Conservation (phyloP, 1,140 invertebrate species). For the Leptopilina boulardi region DNA sequence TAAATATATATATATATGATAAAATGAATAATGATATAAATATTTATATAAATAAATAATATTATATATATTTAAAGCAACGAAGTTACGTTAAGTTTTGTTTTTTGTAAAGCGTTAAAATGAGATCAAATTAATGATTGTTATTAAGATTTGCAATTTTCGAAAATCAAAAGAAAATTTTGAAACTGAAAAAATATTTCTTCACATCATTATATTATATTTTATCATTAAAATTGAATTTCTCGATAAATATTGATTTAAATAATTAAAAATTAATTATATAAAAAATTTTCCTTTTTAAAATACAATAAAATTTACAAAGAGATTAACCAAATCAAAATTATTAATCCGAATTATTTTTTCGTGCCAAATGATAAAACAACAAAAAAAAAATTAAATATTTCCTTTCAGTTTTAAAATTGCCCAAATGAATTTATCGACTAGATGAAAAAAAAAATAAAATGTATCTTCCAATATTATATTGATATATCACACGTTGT, state of each 20-base stretch:
- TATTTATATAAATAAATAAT: neutral
- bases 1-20: too few species aligned
- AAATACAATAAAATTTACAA: neutral
- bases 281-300: too few species aligned
- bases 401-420: slow-evolving; percentile 4
- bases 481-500: slow-evolving; percentile 25
- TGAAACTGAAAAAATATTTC: slow-evolving; percentile 28
- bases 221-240: too few species aligned
- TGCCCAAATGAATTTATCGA: neutral
- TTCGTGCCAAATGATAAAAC: neutral
- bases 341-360: neutral
- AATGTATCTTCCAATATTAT: slow-evolving; percentile 27
- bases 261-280: too few species aligned
- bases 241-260: too few species aligned
- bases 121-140: slow-evolving; percentile 16
- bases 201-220: too few species aligned
- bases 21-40: too few species aligned
- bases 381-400: too few species aligned
- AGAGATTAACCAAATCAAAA: slow-evolving; percentile 1
- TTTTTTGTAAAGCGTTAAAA: slow-evolving; percentile 27
- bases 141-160: neutral
- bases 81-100: slow-evolving; percentile 30
- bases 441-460: slow-evolving; percentile 10
- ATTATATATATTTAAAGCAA: slow-evolving; percentile 13
- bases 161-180: slow-evolving; percentile 15